Evolutionary conservation across 1,140 invertebrate genomes (phyloP), one percentile per base, ranked within the genome.

Genomic region (fruit fly (Drosophila melanogaster)): DNA sequence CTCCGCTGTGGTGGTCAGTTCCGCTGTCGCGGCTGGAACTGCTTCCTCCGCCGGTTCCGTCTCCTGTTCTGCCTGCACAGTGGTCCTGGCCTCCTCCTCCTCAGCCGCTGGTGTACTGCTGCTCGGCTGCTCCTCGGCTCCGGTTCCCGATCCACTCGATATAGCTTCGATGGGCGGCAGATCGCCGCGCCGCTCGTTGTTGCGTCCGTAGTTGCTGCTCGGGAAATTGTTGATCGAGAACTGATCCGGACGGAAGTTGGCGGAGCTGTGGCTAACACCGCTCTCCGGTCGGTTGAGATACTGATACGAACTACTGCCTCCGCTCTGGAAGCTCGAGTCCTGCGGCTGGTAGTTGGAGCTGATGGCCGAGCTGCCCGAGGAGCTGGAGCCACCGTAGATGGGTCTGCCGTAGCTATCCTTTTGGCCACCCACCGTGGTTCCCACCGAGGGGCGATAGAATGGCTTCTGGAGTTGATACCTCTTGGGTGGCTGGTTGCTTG

Each of bases 401-500:
- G 91, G 86, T 22, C 91, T 60, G 4, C 83, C 90, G 24, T 91
- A 91, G 60, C 62, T 89, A 26, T 91, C 90, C 79, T 91, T 91
- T 8, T 78, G 80, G 17, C 75, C 57, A 1, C 72, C 77, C 14
- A 41, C 5, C 0, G 46, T 66, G 26, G 30, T 51, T 19, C 49
- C 72, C 50, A 40, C 61, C 19, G 67, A 56, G 0, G 91, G 91
- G 5, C 91, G 73, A 49, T 92, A 92, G 71, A 83, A 92, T 15
- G 91, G 91, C 47, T 92, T 92, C 50, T 92, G 91, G 22, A 92
- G 73, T 30, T 92, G 89, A 38, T 92, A 92, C 6, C 90, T 81
- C 40, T 92, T 92, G 14, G 92, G 87, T 26, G 92, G 91, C 58
- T 92, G 91, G n/a, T 64, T 67, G 26, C 89, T 90, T 15, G 92